Evolutionary conservation across 1,140 invertebrate genomes (phyloP).

Genomic region (Magallana ariakensis): DNA sequence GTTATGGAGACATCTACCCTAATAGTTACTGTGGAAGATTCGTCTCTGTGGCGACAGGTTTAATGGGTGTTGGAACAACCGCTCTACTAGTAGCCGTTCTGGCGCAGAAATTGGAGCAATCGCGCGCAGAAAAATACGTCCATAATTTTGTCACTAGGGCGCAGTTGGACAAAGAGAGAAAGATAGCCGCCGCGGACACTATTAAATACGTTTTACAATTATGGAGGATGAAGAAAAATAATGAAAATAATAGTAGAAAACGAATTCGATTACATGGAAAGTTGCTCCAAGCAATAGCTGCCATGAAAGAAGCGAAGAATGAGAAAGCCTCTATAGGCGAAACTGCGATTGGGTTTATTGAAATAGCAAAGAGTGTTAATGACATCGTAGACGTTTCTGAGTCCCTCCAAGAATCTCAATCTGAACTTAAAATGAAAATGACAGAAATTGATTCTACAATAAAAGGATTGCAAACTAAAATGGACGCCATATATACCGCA

Average conservation of each 20-base stretch:
- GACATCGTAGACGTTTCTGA: slow-evolving; percentile 65
- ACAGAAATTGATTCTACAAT: slow-evolving; percentile 58
- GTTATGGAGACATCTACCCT: slow-evolving; percentile 75
- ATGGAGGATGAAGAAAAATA: slow-evolving; percentile 61
- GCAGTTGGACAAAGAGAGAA: slow-evolving; percentile 67
- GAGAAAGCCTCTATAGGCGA: slow-evolving; percentile 67
- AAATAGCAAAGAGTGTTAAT: slow-evolving; percentile 64
- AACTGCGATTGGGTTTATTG: slow-evolving; percentile 66
- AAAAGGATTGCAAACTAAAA: slow-evolving; percentile 49
- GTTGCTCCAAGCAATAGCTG: slow-evolving; percentile 62
- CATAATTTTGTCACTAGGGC: slow-evolving; percentile 69
- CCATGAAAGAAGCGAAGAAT: slow-evolving; percentile 68
- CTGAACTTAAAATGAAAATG: slow-evolving; percentile 55
- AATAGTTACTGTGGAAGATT: slow-evolving; percentile 73
- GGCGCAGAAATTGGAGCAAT: slow-evolving; percentile 71
- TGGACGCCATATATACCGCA: slow-evolving; percentile 49
- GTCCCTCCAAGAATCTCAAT: slow-evolving; percentile 58
- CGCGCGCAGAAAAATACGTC: slow-evolving; percentile 71
- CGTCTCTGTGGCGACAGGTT: slow-evolving; percentile 71
- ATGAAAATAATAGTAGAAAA: slow-evolving; percentile 40
- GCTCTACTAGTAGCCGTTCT: slow-evolving; percentile 76
- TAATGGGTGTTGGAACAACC: slow-evolving; percentile 75
- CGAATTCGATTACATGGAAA: slow-evolving; percentile 66
- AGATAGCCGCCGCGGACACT: slow-evolving; percentile 69
- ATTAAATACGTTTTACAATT: slow-evolving; percentile 70